A percentile compares a stretch with the other conserved stretches of the same genome.
phyloP scores from a whole-genome alignment of 2,113 vertebrate genomes.

The Rhizomys pruinosus region DNA sequence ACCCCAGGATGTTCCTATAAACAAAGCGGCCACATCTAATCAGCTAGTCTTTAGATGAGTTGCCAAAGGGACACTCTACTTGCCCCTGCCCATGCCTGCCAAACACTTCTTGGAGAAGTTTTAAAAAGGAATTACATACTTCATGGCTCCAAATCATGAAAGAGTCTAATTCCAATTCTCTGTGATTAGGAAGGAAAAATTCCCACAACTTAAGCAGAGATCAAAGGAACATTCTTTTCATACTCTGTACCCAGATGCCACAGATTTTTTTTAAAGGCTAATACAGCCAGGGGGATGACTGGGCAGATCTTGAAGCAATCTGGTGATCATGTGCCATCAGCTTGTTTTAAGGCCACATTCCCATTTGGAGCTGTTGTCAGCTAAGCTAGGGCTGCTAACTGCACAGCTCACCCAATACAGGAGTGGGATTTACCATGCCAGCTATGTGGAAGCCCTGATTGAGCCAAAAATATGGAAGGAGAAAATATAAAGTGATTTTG shows the following conservation, averaged over 20 bases:
- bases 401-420: constrained; percentile 41
- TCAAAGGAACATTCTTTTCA: constrained; percentile 55
- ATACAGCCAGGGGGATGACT: constrained; percentile 59
- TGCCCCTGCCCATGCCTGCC: not conserved
- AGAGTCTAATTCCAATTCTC: constrained; percentile 11
- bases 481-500: constrained; percentile 39
- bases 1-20: not conserved
- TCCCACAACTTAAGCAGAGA: constrained; percentile 48
- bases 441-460: not conserved
- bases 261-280: constrained; percentile 68
- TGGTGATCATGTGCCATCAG: constrained; percentile 39
- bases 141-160: not conserved
- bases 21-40: not conserved
- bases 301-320: constrained; percentile 66
- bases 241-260: constrained; percentile 63
- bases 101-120: not conserved
- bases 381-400: constrained; percentile 50
- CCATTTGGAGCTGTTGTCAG: constrained; percentile 14
- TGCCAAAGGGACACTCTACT: not conserved
- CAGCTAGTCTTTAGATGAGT: not conserved
- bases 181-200: constrained; percentile 24
- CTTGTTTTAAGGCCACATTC: constrained; percentile 61
- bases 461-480: constrained; percentile 52
- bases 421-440: constrained; percentile 59
- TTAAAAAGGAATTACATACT: not conserved